Base-by-base conservation (phyloP, 2,797 vertebrate species). In the Miopithecus talapoin region DNA sequence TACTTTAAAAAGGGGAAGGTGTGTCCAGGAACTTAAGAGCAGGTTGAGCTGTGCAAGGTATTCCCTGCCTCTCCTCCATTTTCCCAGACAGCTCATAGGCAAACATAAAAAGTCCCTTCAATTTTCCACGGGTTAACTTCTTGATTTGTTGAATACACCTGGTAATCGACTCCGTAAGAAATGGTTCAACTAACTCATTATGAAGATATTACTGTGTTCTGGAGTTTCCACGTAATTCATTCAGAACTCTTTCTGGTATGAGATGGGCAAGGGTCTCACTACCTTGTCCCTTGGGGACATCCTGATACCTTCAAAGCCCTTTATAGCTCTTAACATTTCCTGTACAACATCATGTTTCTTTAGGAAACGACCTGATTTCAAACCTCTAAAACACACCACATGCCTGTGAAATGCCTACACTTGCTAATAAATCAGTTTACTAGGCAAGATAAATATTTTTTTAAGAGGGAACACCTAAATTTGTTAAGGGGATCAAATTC, bases 361-460 rank as follows among this genome's bases (percentile, higher is more conserved):
- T 68, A 79, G 74, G 57, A 95, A 95, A 95, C 26, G 55, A 0
- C 28, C 26, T 81, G 53, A 26, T 91, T 48, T 95, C 75, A 75
- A 41, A 96, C 39, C 64, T 59, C 64, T 57, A 75, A 94, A 85
- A 95, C 36, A 19, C 26, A 30, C 6, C 26, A 12, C 53, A 28
- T 81, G 17, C 85, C 80, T 72, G 50, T 41, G 94, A 90, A 97
- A 89, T 87, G 84, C 26, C 87, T 96, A 68, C 13, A 85, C 14
- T 92, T 96, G 21, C 85, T 96, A 86, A 68, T 48, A 97, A 97
- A 95, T 75, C 28, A 7, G 0, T 68, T 64, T 68, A 24, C 36
- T 36, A 88, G 75, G n/a, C 33, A 94, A 76, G 39, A 85, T 89
- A 85, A 88, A 41, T 10, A 50, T 84, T 39, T 91, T 75, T 36